These are phyloP conservation scores for Oceanodroma leucorhoa DNA, from an alignment of 2,797 vertebrate genomes.

Conservation along the genomic window DNA sequence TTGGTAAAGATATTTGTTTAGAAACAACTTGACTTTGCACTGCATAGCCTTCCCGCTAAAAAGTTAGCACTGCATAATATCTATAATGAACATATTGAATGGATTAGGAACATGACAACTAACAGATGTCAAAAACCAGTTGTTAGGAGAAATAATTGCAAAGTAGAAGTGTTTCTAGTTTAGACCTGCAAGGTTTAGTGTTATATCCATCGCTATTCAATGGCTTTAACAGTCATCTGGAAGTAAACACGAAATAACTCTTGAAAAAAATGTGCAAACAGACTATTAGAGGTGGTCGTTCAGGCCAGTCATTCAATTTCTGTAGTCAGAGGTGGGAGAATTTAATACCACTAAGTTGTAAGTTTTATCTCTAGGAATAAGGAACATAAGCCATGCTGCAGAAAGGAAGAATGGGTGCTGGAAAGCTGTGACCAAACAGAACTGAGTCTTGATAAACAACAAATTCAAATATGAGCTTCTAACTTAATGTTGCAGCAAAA, in stretches of 20 bases:
- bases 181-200: conserved; percentile 9
- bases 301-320: background rate
- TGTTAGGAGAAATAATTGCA: conserved; percentile 25
- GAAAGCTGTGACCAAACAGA: background rate
- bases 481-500: background rate
- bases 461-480: background rate
- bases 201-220: conserved; percentile 7
- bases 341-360: background rate
- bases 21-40: background rate
- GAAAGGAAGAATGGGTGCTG: background rate
- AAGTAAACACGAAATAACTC: conserved; percentile 18
- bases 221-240: conserved; percentile 31
- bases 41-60: background rate
- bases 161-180: conserved; percentile 41
- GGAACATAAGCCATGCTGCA: background rate
- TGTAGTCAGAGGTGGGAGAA: background rate
- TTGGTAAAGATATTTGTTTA: background rate
- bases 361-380: background rate
- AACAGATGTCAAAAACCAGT: conserved; percentile 35
- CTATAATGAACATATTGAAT: conserved; percentile 22
- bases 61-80: background rate
- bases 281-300: background rate
- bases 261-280: background rate
- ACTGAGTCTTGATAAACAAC: background rate
- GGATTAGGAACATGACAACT: conserved; percentile 40